phyloP scores from a whole-genome alignment of 2,888 invertebrate species.

The Coleophora flavipennella region DNA sequence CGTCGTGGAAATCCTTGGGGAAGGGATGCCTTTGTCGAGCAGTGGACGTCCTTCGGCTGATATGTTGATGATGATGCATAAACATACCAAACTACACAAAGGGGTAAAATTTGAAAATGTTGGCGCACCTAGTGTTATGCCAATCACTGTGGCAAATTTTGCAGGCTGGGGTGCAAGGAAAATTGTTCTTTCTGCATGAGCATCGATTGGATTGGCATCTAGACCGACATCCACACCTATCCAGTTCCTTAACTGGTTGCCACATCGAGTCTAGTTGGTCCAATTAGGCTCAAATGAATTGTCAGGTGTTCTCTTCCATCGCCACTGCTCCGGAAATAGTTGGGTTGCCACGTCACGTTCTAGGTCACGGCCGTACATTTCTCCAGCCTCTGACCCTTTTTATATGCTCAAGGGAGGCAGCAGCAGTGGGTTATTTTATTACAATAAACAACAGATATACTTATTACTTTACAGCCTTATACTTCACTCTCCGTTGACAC shows the following conservation, averaged over 20 bases:
- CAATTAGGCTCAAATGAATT: not conserved
- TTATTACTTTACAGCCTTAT: no score
- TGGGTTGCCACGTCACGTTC: not conserved
- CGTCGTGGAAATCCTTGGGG: no score
- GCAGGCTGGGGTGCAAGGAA: not conserved
- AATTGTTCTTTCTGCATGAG: not conserved
- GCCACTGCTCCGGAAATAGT: no score
- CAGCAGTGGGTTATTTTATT: no score
- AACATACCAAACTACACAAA: not conserved
- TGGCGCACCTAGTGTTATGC: no score
- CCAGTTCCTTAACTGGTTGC: not conserved
- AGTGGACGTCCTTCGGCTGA: no score
- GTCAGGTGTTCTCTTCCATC: not conserved
- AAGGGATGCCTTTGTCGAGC: no score
- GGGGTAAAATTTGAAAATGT: no score
- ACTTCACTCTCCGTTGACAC: no score
- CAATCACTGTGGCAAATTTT: no score
- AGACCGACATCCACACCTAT: not conserved
- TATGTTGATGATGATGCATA: no score
- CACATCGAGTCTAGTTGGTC: not conserved
- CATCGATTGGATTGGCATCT: slow-evolving; percentile 1
- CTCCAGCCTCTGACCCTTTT: not conserved
- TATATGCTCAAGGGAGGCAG: not conserved
- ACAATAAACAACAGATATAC: no score
- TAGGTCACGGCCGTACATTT: not conserved